phyloP scores from a whole-genome alignment of 37 sponge, comb jelly and placozoan species.

The Crambe crambe region DNA sequence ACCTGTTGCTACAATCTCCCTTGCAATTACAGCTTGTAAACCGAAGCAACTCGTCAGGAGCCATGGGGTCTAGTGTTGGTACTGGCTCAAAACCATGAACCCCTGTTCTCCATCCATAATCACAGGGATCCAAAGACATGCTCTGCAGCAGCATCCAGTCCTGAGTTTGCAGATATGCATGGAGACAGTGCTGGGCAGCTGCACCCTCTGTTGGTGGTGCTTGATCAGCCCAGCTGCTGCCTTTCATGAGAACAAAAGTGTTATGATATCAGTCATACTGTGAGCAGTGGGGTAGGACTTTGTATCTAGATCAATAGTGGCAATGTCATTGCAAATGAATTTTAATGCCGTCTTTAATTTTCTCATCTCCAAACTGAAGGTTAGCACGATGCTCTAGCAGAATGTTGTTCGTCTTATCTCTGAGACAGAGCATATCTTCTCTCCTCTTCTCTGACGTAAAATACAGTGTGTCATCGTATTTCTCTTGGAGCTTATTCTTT shows the following conservation, averaged over 20 bases:
- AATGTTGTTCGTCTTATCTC: no score
- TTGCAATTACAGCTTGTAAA: not conserved
- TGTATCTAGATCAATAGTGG: no score
- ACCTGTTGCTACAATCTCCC: not conserved
- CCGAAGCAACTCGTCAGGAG: not conserved
- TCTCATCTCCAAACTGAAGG: no score
- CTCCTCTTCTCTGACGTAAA: no score
- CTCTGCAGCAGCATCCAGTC: slow-evolving; percentile 11
- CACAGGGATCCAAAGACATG: slow-evolving; percentile 6
- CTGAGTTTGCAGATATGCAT: slow-evolving; percentile 1
- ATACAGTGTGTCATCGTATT: no score
- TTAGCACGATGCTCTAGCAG: no score
- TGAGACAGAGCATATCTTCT: no score
- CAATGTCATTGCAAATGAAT: no score
- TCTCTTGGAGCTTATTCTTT: no score
- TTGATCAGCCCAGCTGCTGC: slow-evolving; percentile 5
- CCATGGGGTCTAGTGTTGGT: not conserved
- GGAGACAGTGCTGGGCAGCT: not conserved
- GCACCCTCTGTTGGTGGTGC: not conserved
- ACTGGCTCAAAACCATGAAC: slow-evolving; percentile 1
- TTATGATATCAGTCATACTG: no score
- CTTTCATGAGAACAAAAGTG: not conserved
- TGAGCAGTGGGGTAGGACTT: no score
- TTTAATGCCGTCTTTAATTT: no score
- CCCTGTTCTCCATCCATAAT: not conserved